phyloP scores from a whole-genome alignment of 2,797 vertebrate species.

The Martes flavigula region DNA sequence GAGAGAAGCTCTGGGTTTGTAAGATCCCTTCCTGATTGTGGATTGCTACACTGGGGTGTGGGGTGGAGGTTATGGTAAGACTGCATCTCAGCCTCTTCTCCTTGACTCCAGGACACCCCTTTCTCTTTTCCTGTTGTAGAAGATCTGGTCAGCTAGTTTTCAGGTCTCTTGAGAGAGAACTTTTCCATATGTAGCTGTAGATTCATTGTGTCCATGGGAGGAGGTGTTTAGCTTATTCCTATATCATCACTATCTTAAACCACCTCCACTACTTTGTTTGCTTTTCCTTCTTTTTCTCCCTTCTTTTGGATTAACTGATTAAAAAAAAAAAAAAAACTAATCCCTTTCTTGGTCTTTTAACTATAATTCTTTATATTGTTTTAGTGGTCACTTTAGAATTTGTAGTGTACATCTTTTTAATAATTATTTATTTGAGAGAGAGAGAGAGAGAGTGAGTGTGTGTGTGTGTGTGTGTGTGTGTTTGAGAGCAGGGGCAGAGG shows the following conservation, averaged over 20 bases:
- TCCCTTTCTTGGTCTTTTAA: background rate
- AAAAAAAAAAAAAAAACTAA: background rate
- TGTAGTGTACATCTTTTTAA: background rate
- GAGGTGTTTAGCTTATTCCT: background rate
- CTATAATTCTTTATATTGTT: background rate
- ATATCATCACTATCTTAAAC: background rate
- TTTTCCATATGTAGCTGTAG: background rate
- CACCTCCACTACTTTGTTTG: background rate
- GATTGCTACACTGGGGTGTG: background rate
- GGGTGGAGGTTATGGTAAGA: background rate
- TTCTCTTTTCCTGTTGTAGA: background rate
- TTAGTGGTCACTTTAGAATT: background rate
- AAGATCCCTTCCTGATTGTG: background rate
- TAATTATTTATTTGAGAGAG: background rate
- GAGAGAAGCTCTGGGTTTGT: background rate
- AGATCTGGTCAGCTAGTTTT: background rate
- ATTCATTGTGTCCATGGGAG: background rate
- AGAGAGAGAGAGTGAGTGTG: background rate
- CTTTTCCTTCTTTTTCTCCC: background rate
- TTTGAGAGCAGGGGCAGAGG: background rate
- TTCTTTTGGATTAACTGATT: background rate
- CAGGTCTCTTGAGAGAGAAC: background rate
- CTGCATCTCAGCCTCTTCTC: background rate
- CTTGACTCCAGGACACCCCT: no score
- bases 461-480: no score